Percentiles rank a stretch among this genome's conserved stretches.
phyloP scores from a whole-genome alignment of 2,888 invertebrate genomes.

The Electrophaes corylata region DNA sequence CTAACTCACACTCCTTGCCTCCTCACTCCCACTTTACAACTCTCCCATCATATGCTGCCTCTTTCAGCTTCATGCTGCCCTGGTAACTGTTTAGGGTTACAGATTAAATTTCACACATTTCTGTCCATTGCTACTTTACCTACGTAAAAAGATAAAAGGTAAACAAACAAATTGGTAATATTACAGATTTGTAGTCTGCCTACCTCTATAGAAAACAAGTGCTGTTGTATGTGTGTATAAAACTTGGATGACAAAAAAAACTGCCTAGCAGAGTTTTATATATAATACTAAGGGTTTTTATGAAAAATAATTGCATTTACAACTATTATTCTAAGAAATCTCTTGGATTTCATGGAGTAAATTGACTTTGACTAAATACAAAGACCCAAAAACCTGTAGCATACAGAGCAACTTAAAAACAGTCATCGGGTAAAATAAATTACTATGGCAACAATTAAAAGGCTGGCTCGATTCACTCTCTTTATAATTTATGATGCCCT shows the following conservation, averaged over 20 bases:
- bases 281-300: too few species aligned
- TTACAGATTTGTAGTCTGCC: too few species aligned
- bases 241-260: too few species aligned
- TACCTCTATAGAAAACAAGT: too few species aligned
- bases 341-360: too few species aligned
- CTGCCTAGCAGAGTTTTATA: too few species aligned
- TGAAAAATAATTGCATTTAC: too few species aligned
- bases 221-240: too few species aligned
- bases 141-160: too few species aligned
- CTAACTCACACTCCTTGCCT: constrained; percentile 1
- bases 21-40: constrained; percentile 1
- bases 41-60: not conserved
- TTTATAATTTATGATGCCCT: constrained; percentile 13
- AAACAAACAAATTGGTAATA: too few species aligned
- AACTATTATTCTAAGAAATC: too few species aligned
- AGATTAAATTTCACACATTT: constrained; percentile 7
- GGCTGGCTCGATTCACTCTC: constrained; percentile 15
- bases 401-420: constrained; percentile 3
- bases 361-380: too few species aligned
- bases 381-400: not conserved
- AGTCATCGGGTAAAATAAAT: constrained; percentile 17
- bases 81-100: constrained; percentile 17
- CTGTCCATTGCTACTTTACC: not conserved
- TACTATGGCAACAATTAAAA: constrained; percentile 18
- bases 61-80: constrained; percentile 6